Base-by-base conservation (phyloP, 2,797 vertebrate species). In the Poecile montanus region DNA sequence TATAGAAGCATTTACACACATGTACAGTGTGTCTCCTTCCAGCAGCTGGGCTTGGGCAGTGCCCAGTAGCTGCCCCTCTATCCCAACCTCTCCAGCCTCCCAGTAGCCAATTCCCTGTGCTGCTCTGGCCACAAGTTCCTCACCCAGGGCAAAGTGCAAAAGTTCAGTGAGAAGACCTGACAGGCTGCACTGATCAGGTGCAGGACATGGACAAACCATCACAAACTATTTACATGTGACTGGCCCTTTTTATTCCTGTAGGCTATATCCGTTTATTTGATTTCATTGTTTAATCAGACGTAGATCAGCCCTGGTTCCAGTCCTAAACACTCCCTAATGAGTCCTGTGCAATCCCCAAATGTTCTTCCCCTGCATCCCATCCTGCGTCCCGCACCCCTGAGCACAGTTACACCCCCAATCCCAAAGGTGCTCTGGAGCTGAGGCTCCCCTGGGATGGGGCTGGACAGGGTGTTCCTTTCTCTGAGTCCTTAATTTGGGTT, bases 191-290 rank as follows among this genome's bases (percentile, higher is more conserved):
- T 5, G 53, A 32, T 38, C 23, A 50, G n/a, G 16, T 4, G 1
- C 53, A 51, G 29, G 27, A 9, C 13, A 13, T 0, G 8, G 50
- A 20, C 66, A 73, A 68, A 48, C 22, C 70, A 23, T 25, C 63
- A 25, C 32, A 60, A 38, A 62, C 7, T 23, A 36, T 5, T 70
- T 29, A 42, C 42, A 6, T 0, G 1, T 5, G 2, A 17, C 4
- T 4, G 13, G 13, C 34, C 18, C 30, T 42, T 75, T 75, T 44
- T 30, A 54, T 30, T 74, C n/a, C 42, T 3, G 1, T 36, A 32
- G 70, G 22, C 22, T 22, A 6, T 8, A n/a, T 25, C 47, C 5
- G 6, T 21, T 67, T 48, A 32, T 27, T 22, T 23, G 1, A 38
- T 38, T 38, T 38, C 38, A 38, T 38, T 38, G 38, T 40, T 40